Conservation (phyloP, 1,140 invertebrate species). For the Drosophila kepulauana region DNA sequence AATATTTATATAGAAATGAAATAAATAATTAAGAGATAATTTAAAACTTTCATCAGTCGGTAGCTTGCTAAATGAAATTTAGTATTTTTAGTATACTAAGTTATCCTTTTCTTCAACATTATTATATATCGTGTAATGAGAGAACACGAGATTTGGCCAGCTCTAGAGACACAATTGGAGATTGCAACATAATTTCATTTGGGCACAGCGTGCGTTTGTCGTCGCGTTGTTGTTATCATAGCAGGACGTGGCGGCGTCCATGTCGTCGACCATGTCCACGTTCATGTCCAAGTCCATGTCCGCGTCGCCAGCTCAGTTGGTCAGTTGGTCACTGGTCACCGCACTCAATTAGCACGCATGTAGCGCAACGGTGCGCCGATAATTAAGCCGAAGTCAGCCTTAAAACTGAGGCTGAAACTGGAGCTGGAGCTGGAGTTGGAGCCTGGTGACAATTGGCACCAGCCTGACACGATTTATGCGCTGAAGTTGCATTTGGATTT, state of each 20-base stretch:
- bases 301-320: slow-evolving; percentile 37
- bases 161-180: slow-evolving; percentile 23
- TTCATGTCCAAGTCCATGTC: slow-evolving; percentile 30
- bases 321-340: slow-evolving; percentile 49
- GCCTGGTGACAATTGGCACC: slow-evolving; percentile 72
- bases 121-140: not conserved
- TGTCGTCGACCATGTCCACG: slow-evolving; percentile 24
- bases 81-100: too few species aligned
- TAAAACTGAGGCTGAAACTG: slow-evolving; percentile 1
- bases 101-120: too few species aligned
- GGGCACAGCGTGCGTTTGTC: slow-evolving; percentile 79
- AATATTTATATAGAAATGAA: too few species aligned
- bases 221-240: slow-evolving; percentile 79
- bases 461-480: slow-evolving; percentile 68
- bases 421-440: slow-evolving; percentile 10
- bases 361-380: slow-evolving; percentile 69
- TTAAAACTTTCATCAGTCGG: too few species aligned
- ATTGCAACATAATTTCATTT: slow-evolving; percentile 81
- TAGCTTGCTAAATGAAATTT: too few species aligned
- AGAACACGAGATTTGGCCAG: not conserved
- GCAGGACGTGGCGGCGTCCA: slow-evolving; percentile 61
- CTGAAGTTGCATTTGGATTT: not conserved
- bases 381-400: slow-evolving; percentile 64
- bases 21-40: too few species aligned
- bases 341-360: slow-evolving; percentile 80